A percentile compares a stretch with the other conserved stretches of the same genome.
Conservation (phyloP, 2,797 vertebrate species). For the Sebastes hopkinsi region DNA sequence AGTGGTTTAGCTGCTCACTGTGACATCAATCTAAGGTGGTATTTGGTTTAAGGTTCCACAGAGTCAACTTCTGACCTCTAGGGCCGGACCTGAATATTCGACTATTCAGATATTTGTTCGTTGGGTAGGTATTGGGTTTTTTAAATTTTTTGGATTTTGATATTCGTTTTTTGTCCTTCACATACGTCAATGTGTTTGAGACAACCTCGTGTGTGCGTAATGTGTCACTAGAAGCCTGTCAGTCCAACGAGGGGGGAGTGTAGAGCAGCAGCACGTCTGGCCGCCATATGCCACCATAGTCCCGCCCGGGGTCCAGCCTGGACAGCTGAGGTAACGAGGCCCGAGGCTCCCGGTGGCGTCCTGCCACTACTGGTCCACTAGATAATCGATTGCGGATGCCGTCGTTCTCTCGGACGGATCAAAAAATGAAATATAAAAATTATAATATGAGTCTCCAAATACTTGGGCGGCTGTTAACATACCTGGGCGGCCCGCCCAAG, state of each 20-base stretch:
- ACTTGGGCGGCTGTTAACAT: neutral
- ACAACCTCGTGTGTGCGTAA: neutral
- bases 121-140: neutral
- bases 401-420: neutral
- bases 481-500: neutral
- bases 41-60: neutral
- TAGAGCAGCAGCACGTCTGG: neutral
- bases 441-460: neutral
- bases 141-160: neutral
- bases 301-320: neutral
- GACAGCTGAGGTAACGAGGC: neutral
- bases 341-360: too few species aligned
- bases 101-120: too few species aligned
- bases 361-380: neutral
- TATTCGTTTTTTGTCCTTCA: neutral
- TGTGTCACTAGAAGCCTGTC: neutral
- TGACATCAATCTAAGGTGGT: neutral
- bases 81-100: neutral
- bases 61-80: neutral
- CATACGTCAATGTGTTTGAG: neutral
- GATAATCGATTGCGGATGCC: neutral
- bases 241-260: neutral
- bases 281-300: neutral
- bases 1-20: neutral
- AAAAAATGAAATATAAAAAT: neutral